A percentile compares a stretch with the other conserved stretches of the same genome.
These are phyloP conservation scores for Drosophila murphyi DNA, from an alignment of 1,140 invertebrate genomes.

Conservation along the genomic window DNA sequence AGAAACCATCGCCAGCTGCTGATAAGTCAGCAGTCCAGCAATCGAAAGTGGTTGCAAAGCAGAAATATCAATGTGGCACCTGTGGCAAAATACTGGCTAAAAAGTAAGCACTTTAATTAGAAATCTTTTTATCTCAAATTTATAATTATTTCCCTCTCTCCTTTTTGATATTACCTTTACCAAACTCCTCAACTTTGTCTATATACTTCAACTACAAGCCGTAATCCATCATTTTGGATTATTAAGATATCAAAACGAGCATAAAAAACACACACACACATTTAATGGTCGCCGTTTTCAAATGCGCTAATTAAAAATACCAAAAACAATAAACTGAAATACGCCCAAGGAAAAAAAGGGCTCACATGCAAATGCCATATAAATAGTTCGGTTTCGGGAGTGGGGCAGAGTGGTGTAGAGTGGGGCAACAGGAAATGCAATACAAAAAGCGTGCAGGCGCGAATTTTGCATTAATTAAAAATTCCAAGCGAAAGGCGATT, in stretches of 20 bases:
- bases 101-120: slow-evolving; percentile 86
- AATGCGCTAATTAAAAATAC: slow-evolving; percentile 31
- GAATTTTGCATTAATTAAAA: slow-evolving; percentile 77
- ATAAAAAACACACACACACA: no score
- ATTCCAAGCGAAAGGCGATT: slow-evolving; percentile 65
- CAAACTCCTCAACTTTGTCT: no score
- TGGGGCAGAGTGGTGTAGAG: slow-evolving; percentile 24
- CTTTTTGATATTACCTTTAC: no score
- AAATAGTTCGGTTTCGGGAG: slow-evolving; percentile 35
- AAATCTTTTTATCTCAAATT: not conserved
- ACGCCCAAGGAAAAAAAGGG: slow-evolving; percentile 32
- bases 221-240: no score
- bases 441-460: slow-evolving; percentile 42
- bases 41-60: not conserved
- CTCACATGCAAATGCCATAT: slow-evolving; percentile 61
- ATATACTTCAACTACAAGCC: no score
- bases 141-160: no score
- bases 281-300: not conserved
- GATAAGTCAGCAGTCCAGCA: not conserved
- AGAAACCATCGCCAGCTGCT: not conserved
- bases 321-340: slow-evolving; percentile 32
- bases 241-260: no score
- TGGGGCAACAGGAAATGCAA: slow-evolving; percentile 34
- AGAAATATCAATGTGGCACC: slow-evolving; percentile 86
- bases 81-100: slow-evolving; percentile 87